Evolutionary conservation across 2,888 invertebrate genomes (phyloP).

Genomic region (Piscicola geometra): DNA sequence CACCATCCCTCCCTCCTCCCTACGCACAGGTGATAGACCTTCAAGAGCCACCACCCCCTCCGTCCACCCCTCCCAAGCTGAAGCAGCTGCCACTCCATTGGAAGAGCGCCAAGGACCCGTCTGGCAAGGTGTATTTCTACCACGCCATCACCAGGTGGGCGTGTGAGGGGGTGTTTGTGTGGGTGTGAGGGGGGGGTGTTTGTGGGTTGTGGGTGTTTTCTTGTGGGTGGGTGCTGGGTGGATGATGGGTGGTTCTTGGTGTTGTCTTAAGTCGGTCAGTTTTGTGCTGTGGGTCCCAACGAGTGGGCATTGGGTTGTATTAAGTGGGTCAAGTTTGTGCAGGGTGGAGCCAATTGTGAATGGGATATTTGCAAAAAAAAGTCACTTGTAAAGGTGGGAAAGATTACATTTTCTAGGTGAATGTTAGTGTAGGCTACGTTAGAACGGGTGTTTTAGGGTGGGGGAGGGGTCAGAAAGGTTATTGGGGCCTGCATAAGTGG

Average conservation of each 20-base stretch:
- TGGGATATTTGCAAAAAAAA: too few relatives aligned
- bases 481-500: too few relatives aligned
- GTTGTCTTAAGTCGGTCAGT: too few relatives aligned
- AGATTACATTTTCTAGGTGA: too few relatives aligned
- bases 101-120: slow-evolving; percentile 76
- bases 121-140: slow-evolving; percentile 85
- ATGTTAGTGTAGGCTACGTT: too few relatives aligned
- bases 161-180: slow-evolving; percentile 14
- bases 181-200: not conserved
- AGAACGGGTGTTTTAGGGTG: too few relatives aligned
- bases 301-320: too few relatives aligned
- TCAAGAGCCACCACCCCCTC: slow-evolving; percentile 51
- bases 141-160: slow-evolving; percentile 61
- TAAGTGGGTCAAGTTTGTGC: too few relatives aligned
- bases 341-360: too few relatives aligned
- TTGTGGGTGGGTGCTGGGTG: not conserved
- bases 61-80: slow-evolving; percentile 52
- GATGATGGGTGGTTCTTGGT: not conserved
- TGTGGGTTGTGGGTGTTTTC: slow-evolving; percentile 2
- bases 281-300: too few relatives aligned
- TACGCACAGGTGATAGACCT: slow-evolving; percentile 45
- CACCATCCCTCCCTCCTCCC: slow-evolving; percentile 31
- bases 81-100: slow-evolving; percentile 73
- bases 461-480: too few relatives aligned
- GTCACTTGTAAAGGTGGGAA: too few relatives aligned